phyloP scores from a whole-genome alignment of 2,113 vertebrate species.

The Sula dactylatra region DNA sequence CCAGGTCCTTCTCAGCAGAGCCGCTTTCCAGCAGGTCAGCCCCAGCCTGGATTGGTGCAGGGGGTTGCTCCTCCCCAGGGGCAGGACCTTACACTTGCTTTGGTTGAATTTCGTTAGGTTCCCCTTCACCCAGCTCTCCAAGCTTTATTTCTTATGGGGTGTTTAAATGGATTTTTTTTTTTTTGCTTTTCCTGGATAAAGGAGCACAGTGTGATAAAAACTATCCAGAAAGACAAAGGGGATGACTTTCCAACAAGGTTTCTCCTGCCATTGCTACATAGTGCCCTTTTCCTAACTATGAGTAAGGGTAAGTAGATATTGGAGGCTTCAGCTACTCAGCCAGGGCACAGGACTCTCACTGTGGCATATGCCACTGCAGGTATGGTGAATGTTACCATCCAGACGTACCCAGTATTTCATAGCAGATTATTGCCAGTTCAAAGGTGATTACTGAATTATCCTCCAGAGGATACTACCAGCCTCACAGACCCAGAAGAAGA shows the following conservation, averaged over 20 bases:
- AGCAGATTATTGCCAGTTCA: background rate
- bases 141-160: background rate
- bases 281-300: background rate
- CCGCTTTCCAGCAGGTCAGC: too few relatives aligned
- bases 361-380: too few relatives aligned
- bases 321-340: background rate
- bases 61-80: too few relatives aligned
- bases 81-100: too few relatives aligned
- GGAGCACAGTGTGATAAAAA: background rate
- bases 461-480: background rate
- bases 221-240: background rate
- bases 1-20: too few relatives aligned
- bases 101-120: too few relatives aligned
- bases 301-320: background rate
- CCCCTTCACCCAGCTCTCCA: background rate
- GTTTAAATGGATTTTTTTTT: background rate
- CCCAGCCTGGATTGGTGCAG: too few relatives aligned
- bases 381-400: background rate
- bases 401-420: background rate
- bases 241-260: background rate
- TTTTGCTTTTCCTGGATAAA: background rate
- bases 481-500: background rate
- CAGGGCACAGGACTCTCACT: background rate
- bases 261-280: fast-evolving
- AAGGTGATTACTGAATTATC: background rate